phyloP scores from a whole-genome alignment of 2,113 vertebrate genomes.

The Cairina moschata region DNA sequence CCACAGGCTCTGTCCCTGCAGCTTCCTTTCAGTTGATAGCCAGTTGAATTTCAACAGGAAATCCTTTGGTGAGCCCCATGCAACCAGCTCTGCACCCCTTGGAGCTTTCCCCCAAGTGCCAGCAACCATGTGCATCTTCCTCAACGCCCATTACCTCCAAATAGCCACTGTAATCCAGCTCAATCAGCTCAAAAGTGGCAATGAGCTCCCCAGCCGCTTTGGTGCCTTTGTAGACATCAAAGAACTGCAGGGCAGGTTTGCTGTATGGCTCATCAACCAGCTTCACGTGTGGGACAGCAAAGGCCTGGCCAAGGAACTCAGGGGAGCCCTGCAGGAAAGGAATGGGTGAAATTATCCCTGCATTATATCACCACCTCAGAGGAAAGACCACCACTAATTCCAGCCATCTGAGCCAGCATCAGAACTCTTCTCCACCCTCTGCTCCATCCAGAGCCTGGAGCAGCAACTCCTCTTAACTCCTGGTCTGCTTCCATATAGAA shows the following conservation, averaged over 20 bases:
- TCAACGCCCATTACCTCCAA: conserved; percentile 83
- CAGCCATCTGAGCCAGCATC: neutral
- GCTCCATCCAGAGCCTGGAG: neutral
- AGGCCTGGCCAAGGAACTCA: conserved; percentile 84
- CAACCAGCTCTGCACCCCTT: neutral
- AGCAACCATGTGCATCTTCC: neutral
- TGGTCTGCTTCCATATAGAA: neutral
- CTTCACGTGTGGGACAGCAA: conserved; percentile 87
- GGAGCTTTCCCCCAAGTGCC: neutral
- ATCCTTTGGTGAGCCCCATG: neutral
- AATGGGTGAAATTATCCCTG: neutral
- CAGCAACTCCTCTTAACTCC: neutral
- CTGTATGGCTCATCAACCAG: conserved; percentile 82
- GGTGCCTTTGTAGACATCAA: conserved; percentile 83
- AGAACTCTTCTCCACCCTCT: neutral
- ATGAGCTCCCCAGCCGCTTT: conserved; percentile 85
- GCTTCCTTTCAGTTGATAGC: neutral
- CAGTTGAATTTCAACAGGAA: neutral
- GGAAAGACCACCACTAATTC: neutral
- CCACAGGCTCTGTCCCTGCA: neutral
- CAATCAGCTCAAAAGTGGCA: conserved; percentile 90
- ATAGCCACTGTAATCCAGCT: conserved; percentile 86
- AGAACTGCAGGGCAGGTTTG: conserved; percentile 85
- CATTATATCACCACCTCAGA: neutral
- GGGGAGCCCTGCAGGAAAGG: conserved; percentile 77